Base-by-base conservation (phyloP, 2,797 vertebrate genomes). In the Manis javanica region DNA sequence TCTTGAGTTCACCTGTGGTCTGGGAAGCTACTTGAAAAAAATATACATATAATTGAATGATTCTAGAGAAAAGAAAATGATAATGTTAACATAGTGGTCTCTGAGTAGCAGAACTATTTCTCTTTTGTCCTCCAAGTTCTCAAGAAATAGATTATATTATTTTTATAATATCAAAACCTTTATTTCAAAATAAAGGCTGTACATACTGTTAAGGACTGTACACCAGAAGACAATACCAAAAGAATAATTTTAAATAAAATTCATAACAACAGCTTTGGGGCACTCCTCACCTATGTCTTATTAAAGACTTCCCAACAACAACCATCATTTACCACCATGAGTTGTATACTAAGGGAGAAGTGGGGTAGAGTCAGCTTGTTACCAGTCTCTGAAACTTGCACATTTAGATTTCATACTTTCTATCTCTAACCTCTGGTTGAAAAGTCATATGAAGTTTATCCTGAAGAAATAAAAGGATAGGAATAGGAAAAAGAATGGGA, bases 361-460 rank as follows among this genome's bases (percentile, higher is more conserved):
- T 68, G 12, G 39, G 4, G 6, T 19, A 24, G 46, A 37, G 4
- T 26, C 37, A 89, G 31, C n/a, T 42, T 55, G 15, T 77, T 79
- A 61, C 59, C 24, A 74, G 14, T 66, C 53, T 84, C 66, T 82
- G 72, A 92, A 71, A 88, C n/a, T 81, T 49, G 84, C 0, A 75
- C 46, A 53, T 57, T 69, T 71, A 51, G 37, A 94, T 77, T 51
- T 79, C 49, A 84, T 90, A 72, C 34, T 49, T 91, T 64, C 29
- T 92, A 18, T 79, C 15, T 92, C 24, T 51, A 11, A 84, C 21
- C 16, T 90, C 75, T 77, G 39, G 14, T 74, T 84, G n/a, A 82
- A 96, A 97, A 90, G 26, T 78, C 37, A 77, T 53, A 13, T 7
- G 31, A 96, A 91, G 72, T 95, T 87, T 94, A 93, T 88, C 75